Evolutionary conservation across 1,140 invertebrate genomes (phyloP).

Genomic region (Bombus impatiens): DNA sequence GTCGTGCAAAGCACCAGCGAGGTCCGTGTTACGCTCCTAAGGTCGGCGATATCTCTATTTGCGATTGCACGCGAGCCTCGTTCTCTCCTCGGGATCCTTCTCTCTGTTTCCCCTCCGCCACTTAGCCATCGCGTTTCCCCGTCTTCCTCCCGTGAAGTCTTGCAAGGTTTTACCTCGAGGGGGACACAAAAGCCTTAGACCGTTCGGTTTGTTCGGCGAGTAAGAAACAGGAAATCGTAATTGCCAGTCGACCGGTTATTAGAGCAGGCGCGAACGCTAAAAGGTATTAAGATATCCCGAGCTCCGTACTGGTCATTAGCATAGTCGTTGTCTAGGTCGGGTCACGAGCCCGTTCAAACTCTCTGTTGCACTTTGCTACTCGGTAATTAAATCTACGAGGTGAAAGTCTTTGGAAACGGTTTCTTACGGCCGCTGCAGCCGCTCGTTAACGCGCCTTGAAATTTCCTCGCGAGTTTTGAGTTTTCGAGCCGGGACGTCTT

Average conservation of each 20-base stretch:
- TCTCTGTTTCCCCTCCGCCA: neutral
- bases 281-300: conserved; percentile 39
- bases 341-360: conserved; percentile 26
- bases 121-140: neutral
- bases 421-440: neutral
- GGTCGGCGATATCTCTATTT: conserved; percentile 72
- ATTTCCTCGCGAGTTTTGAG: neutral
- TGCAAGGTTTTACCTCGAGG: neutral
- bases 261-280: neutral
- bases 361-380: conserved; percentile 28
- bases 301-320: conserved; percentile 30
- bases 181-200: conserved; percentile 38
- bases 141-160: neutral
- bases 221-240: conserved; percentile 52
- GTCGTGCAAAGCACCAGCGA: conserved; percentile 8
- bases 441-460: neutral
- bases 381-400: conserved; percentile 39
- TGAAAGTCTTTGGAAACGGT: conserved; percentile 34
- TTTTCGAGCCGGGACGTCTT: too few relatives aligned
- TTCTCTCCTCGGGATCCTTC: conserved; percentile 15
- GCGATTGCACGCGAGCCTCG: conserved; percentile 67
- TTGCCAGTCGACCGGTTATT: conserved; percentile 41
- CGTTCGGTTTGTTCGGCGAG: conserved; percentile 14
- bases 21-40: conserved; percentile 32
- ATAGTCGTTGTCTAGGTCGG: conserved; percentile 38